These are phyloP conservation scores for Drosophila pectinifera DNA, from an alignment of 1,140 invertebrate species.

Conservation along the genomic window DNA sequence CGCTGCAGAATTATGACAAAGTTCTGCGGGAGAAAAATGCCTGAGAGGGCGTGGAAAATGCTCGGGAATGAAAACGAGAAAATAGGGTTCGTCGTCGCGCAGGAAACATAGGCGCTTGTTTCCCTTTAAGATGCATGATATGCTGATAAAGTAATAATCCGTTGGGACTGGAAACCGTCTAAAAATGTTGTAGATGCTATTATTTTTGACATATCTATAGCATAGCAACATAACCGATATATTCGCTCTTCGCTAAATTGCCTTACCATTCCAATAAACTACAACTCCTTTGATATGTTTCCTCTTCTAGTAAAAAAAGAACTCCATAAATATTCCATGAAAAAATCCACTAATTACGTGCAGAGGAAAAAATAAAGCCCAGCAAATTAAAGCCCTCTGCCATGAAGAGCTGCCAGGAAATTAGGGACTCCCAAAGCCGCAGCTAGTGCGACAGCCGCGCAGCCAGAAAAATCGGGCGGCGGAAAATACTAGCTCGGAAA, in stretches of 20 bases:
- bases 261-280: not conserved
- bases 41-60: slow-evolving; percentile 30
- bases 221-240: too few relatives aligned
- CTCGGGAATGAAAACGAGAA: slow-evolving; percentile 35
- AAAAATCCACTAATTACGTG: not conserved
- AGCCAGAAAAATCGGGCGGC: not conserved
- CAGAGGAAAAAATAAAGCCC: not conserved
- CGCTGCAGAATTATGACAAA: slow-evolving; percentile 73
- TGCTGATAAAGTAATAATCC: slow-evolving; percentile 22
- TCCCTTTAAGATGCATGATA: slow-evolving; percentile 23
- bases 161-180: not conserved
- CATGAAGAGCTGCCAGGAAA: slow-evolving; percentile 8
- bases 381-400: slow-evolving; percentile 32
- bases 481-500: slow-evolving; percentile 4
- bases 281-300: not conserved
- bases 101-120: slow-evolving; percentile 3
- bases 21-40: slow-evolving; percentile 69
- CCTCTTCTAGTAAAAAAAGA: not conserved
- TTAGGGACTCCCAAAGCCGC: slow-evolving; percentile 16
- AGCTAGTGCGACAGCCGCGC: slow-evolving; percentile 33
- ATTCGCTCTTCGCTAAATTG: not conserved
- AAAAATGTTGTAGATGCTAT: not conserved
- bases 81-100: slow-evolving; percentile 3
- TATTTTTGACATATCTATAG: too few relatives aligned
- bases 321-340: not conserved